phyloP scores from a whole-genome alignment of 2,888 invertebrate genomes.

The Lasius fuliginosus region DNA sequence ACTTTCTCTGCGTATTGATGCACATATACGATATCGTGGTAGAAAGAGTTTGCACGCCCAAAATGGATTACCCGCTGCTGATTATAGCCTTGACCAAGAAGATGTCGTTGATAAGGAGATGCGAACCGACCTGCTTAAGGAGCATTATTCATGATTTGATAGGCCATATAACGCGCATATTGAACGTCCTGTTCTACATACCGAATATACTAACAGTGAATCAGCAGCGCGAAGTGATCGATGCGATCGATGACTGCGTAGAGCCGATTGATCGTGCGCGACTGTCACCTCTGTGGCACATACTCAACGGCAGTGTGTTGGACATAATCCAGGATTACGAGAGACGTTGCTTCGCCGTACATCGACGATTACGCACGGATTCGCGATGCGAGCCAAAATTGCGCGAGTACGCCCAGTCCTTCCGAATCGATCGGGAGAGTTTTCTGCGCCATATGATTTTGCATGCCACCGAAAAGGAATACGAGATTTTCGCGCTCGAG shows the following conservation, averaged over 20 bases:
- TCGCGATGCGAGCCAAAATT: constrained; percentile 5
- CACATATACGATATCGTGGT: constrained; percentile 61
- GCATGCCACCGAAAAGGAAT: constrained; percentile 77
- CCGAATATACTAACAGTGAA: constrained; percentile 15
- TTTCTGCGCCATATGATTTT: constrained; percentile 79
- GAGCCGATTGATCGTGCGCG: constrained; percentile 78
- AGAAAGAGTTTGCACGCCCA: constrained; percentile 50
- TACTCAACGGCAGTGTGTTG: constrained; percentile 55
- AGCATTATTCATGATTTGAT: constrained; percentile 68
- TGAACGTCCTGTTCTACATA: constrained; percentile 61
- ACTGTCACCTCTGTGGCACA: constrained; percentile 56
- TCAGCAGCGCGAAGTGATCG: constrained; percentile 51
- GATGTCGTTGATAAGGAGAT: constrained; percentile 69
- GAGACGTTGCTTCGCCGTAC: constrained; percentile 72
- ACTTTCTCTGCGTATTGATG: constrained; percentile 68
- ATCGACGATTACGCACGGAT: background rate
- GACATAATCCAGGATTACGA: constrained; percentile 78
- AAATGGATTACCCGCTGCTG: constrained; percentile 57
- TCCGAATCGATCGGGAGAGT: constrained; percentile 63
- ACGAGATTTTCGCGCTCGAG: constrained; percentile 64
- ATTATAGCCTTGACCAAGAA: constrained; percentile 63
- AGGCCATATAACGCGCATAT: constrained; percentile 63
- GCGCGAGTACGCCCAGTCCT: constrained; percentile 42
- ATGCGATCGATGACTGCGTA: constrained; percentile 65
- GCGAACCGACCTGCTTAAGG: constrained; percentile 59